These are phyloP conservation scores for Musca domestica DNA, from an alignment of 1,140 invertebrate genomes.

Conservation along the genomic window DNA sequence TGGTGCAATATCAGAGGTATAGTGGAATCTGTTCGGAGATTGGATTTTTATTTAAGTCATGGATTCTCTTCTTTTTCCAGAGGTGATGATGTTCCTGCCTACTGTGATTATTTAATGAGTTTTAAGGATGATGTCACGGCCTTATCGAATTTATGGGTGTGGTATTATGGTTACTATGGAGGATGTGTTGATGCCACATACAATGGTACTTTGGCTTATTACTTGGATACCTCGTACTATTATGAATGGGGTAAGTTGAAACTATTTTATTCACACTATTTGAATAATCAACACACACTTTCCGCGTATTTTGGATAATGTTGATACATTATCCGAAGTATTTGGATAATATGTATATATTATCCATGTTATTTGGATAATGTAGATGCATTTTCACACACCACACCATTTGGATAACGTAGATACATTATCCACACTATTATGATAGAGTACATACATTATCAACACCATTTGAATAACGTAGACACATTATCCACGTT, in stretches of 20 bases:
- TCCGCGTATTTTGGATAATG: no score
- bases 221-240: conserved; percentile 29
- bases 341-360: no score
- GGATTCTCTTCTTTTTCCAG: conserved; percentile 26
- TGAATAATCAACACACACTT: no score
- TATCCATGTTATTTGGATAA: no score
- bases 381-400: no score
- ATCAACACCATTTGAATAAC: no score
- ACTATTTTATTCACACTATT: neutral
- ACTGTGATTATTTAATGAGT: conserved; percentile 36
- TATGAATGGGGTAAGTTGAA: conserved; percentile 34
- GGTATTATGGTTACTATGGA: conserved; percentile 27
- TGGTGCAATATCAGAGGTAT: conserved; percentile 44
- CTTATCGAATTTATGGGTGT: conserved; percentile 43
- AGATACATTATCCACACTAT: no score
- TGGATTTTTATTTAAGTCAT: neutral
- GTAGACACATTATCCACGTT: no score
- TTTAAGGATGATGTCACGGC: conserved; percentile 38
- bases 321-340: no score
- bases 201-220: conserved; percentile 34
- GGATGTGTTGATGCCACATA: conserved; percentile 39
- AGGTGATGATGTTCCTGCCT: conserved; percentile 31
- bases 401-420: no score
- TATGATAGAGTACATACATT: no score
- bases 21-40: neutral